Evolutionary conservation across 2,888 invertebrate genomes (phyloP).

Genomic region (Congeria kusceri): DNA sequence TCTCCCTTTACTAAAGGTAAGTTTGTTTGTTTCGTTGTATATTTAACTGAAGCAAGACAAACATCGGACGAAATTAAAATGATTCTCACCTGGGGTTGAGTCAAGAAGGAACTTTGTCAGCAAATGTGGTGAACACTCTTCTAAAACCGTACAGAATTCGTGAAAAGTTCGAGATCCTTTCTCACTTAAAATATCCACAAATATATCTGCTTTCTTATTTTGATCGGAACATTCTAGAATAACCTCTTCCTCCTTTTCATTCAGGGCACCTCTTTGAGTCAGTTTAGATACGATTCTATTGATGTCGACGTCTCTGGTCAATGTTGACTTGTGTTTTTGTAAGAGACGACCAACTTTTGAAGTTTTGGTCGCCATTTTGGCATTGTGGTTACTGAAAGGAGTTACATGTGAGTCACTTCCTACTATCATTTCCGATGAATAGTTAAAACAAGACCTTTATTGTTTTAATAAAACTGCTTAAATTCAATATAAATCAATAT

Average conservation of each 20-base stretch:
- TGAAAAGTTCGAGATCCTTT: slow-evolving; percentile 81
- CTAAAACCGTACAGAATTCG: slow-evolving; percentile 82
- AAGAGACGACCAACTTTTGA: slow-evolving; percentile 78
- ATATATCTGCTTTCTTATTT: slow-evolving; percentile 73
- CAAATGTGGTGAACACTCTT: slow-evolving; percentile 78
- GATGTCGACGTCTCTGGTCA: slow-evolving; percentile 79
- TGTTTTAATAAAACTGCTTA: too few relatives aligned
- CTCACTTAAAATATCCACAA: slow-evolving; percentile 80
- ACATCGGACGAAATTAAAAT: too few relatives aligned
- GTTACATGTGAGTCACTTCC: slow-evolving; percentile 24
- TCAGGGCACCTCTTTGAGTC: slow-evolving; percentile 76
- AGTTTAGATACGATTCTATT: slow-evolving; percentile 77
- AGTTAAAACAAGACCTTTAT: too few relatives aligned
- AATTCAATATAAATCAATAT: too few relatives aligned
- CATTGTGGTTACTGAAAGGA: slow-evolving; percentile 38
- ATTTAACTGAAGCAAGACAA: too few relatives aligned
- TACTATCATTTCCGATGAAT: slow-evolving; percentile 35
- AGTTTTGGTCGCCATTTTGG: slow-evolving; percentile 81
- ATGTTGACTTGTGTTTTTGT: slow-evolving; percentile 73
- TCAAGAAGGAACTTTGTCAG: slow-evolving; percentile 77
- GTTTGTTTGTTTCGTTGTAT: too few relatives aligned
- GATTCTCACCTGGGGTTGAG: slow-evolving; percentile 71
- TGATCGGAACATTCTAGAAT: slow-evolving; percentile 70
- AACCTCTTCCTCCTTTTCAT: slow-evolving; percentile 75
- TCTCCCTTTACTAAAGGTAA: too few relatives aligned